Base-by-base conservation (phyloP, 2,888 invertebrate species). In the Troides oblongomaculatus region DNA sequence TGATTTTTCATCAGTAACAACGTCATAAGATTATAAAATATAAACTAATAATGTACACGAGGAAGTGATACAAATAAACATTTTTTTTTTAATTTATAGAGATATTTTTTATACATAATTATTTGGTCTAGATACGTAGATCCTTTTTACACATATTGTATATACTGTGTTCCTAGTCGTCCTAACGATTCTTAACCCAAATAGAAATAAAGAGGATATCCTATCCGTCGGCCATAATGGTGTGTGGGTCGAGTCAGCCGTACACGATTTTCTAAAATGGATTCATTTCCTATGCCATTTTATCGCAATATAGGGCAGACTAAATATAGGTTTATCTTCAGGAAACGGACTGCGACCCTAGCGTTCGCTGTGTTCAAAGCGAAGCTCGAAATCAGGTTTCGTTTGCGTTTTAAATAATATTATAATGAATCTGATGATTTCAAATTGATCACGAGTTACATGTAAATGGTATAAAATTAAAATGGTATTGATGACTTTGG, bases 281-380 rank as follows among this genome's bases (percentile, higher is more conserved):
- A 23, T 46, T 64, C 67, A 64, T 64, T 67, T 70, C 70, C 67
- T 67, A 60, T 64, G 64, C 56, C 30, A 60, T 70, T 66, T 62
- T 60, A 53, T 59, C 3, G 12, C 43, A 61, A 70, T 64, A 61
- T 70, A 70, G 70, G 61, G n/a, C 70, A 64, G n/a, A 64, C 66
- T 66, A 70, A 21, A 59, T 63, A 56, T 53, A 67, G 56, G 23
- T 53, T 70, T 70, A 70, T 70, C 70, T 57, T 58, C 66, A 60
- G 66, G 66, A 57, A 64, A 67, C 64, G 66, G 60, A 66, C 70
- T 66, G 25, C 25, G 70, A 66, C 36, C 66, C 63, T 25, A 43
- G n/a, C n/a, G 18, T 53, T 18, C n/a, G 53, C 18, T 53, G 53
- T 53, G 6, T 53, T 53, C 53, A 10, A 53, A 53, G 6, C n/a